phyloP scores from a whole-genome alignment of 92 coral and sea anemone genomes.

The Zoanthus sansibaricus region DNA sequence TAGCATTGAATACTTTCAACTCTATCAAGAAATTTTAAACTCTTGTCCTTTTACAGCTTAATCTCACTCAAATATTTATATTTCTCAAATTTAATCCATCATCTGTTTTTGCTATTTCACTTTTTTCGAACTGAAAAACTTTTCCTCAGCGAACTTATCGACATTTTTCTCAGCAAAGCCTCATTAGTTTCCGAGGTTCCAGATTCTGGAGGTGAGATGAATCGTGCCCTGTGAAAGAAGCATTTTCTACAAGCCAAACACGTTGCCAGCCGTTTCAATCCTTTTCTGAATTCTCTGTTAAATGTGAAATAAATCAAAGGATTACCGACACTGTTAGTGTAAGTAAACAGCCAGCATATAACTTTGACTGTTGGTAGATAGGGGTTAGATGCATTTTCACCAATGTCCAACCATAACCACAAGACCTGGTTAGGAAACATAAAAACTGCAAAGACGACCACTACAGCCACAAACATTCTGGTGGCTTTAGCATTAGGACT shows the following conservation, averaged over 20 bases:
- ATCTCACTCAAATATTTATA: too few relatives aligned
- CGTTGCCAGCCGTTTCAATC: neutral
- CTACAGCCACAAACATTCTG: slow-evolving; percentile 67
- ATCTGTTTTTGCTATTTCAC: neutral
- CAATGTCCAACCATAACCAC: slow-evolving; percentile 79
- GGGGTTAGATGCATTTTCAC: slow-evolving; percentile 32
- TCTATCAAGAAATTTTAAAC: too few relatives aligned
- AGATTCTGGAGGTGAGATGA: neutral
- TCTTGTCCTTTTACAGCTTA: too few relatives aligned
- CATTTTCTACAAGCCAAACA: neutral
- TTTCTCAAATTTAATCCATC: too few relatives aligned
- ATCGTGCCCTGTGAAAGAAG: neutral
- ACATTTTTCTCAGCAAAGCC: slow-evolving; percentile 9
- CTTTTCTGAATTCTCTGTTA: slow-evolving; percentile 62
- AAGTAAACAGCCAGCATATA: slow-evolving; percentile 71
- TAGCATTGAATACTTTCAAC: too few relatives aligned
- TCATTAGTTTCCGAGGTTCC: slow-evolving; percentile 23
- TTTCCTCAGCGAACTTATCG: neutral
- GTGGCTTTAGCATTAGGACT: slow-evolving; percentile 52
- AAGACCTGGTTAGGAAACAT: slow-evolving; percentile 73
- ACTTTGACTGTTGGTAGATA: slow-evolving; percentile 49
- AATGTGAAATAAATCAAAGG: slow-evolving; percentile 64
- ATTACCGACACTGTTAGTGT: slow-evolving; percentile 71
- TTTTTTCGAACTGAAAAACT: neutral
- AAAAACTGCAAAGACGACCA: slow-evolving; percentile 67